Conservation (phyloP, 2,888 invertebrate species). For the Onthophagus sagittarius region DNA sequence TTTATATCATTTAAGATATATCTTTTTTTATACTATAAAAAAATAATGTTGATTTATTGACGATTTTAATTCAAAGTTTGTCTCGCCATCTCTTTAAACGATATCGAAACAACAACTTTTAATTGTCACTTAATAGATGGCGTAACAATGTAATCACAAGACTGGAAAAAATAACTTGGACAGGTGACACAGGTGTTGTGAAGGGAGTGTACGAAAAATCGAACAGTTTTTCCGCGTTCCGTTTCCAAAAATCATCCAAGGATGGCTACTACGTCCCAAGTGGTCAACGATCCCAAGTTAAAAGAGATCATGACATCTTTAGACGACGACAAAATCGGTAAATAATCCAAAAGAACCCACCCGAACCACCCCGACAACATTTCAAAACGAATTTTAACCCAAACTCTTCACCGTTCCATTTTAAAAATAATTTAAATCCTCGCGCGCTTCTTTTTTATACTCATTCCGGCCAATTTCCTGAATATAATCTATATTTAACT, state of each 20-base stretch:
- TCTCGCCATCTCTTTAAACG: too few relatives aligned
- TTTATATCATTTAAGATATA: too few relatives aligned
- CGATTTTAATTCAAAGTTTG: too few relatives aligned
- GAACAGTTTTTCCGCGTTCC: background rate
- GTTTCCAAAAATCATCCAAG: constrained; percentile 12
- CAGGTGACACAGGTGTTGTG: background rate
- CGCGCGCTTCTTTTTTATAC: background rate
- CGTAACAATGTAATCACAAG: constrained; percentile 29
- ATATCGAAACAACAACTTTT: background rate
- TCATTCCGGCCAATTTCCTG: background rate
- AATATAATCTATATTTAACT: background rate
- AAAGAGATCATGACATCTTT: constrained; percentile 71
- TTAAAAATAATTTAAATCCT: background rate
- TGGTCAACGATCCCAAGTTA: constrained; percentile 52
- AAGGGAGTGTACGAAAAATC: background rate
- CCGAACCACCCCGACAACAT: constrained; percentile 1
- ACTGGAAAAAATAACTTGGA: constrained; percentile 13
- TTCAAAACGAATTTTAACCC: background rate
- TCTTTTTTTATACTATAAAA: too few relatives aligned
- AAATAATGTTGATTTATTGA: too few relatives aligned
- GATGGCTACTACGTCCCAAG: constrained; percentile 33
- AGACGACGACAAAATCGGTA: constrained; percentile 85
- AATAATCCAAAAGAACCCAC: constrained; percentile 38
- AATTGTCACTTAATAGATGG: background rate
- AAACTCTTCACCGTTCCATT: background rate